Evolutionary conservation across 2,797 vertebrate genomes (phyloP), one percentile per base, ranked within the genome.

Genomic region (Gambelia wislizenii): DNA sequence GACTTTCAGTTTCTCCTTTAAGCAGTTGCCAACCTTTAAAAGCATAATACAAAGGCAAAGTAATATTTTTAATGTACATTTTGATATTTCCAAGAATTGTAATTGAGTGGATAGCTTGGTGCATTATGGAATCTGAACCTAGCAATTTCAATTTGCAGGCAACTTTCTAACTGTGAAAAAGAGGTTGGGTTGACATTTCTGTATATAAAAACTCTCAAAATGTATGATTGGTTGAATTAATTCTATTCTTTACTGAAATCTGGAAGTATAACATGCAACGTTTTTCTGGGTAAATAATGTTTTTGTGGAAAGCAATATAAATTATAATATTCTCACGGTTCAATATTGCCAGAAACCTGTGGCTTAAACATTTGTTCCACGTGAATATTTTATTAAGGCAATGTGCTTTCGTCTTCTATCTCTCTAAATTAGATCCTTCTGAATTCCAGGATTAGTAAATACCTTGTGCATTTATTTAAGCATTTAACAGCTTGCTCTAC

Each of bases 221-320:
- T 74, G 27, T 69, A 84, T 74, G 36, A 77, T 79, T 64, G 56
- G 52, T 75, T 81, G 47, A 36, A 54, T 61, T 83, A 76, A 76
- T 75, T 75, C 20, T 84, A 44, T 52, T 85, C 30, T 83, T 25
- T 72, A 22, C 22, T 9, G 18, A 87, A 4, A 27, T 6, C 30
- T 61, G 25, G 39, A 74, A 67, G 61, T 49, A 20, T 69, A 72
- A 75, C 52, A 36, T 52, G 52, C n/a, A 42, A 64, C 30, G 69
- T 67, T 83, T 76, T 70, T 76, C 36, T 69, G 16, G 54, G 36
- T 56, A 86, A 86, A 82, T 77, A 75, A 70, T 56, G 49, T 77
- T 75, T 76, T 83, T 30, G 87, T 59, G 39, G 42, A 78, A 83
- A 84, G 9, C 6, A n/a, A 39, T 83, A 49, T 90, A 79, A 79